Evolutionary conservation across 2,888 invertebrate species (phyloP).

Genomic region (Chaetoderma sp.): DNA sequence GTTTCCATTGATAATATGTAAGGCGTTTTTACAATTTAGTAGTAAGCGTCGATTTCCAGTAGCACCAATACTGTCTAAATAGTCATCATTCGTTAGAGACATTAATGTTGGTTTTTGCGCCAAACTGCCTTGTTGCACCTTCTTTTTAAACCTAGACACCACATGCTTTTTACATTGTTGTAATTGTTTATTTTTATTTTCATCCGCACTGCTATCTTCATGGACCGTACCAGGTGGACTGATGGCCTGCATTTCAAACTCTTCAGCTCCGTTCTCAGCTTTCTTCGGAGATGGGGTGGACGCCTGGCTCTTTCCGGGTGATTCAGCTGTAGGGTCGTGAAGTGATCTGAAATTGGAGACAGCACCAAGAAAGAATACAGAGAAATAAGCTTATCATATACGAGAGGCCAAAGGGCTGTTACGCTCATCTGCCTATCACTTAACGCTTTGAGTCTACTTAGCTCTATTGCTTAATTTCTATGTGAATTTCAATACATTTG

Average conservation of each 20-base stretch:
- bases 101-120: not conserved
- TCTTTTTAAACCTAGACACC: too few species aligned
- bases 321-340: conserved; percentile 10
- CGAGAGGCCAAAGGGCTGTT: too few species aligned
- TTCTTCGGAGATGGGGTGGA: conserved; percentile 23
- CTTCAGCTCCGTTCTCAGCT: too few species aligned
- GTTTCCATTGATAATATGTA: conserved; percentile 59
- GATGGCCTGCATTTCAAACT: not conserved
- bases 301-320: conserved; percentile 4
- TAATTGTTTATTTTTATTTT: too few species aligned
- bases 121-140: not conserved
- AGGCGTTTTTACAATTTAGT: conserved; percentile 49
- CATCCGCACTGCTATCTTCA: too few species aligned
- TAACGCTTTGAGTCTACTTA: too few species aligned
- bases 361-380: not conserved
- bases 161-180: too few species aligned
- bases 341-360: conserved; percentile 28
- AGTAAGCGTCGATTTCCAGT: conserved; percentile 49
- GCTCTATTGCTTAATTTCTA: too few species aligned
- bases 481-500: too few species aligned
- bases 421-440: too few species aligned
- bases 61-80: conserved; percentile 23
- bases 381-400: too few species aligned
- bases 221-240: not conserved
- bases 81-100: conserved; percentile 32